phyloP scores from a whole-genome alignment of 2,888 invertebrate species.

The Lithophane leautieri region DNA sequence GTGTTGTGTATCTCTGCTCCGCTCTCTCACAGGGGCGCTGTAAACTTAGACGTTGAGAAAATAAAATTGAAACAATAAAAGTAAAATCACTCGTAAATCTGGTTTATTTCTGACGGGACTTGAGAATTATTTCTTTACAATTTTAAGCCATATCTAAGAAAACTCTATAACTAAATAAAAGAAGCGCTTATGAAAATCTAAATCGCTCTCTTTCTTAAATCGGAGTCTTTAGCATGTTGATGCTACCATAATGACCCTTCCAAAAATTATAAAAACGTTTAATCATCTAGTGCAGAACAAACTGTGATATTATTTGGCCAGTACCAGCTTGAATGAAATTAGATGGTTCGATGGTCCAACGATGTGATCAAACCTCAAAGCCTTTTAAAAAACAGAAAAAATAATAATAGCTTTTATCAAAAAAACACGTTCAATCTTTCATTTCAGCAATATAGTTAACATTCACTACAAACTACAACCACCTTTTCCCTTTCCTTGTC shows the following conservation, averaged over 20 bases:
- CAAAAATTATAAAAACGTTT: background rate
- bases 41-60: constrained; percentile 51
- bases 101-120: constrained; percentile 15
- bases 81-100: constrained; percentile 35
- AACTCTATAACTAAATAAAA: background rate
- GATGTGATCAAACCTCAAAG: background rate
- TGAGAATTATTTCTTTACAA: constrained; percentile 1
- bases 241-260: background rate
- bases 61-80: constrained; percentile 51
- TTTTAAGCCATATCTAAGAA: background rate
- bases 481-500: constrained; percentile 30
- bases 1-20: constrained; percentile 38
- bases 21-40: constrained; percentile 33
- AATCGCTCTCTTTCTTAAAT: too few relatives aligned
- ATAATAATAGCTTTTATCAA: too few relatives aligned
- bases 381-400: background rate
- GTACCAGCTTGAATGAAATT: background rate
- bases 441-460: background rate
- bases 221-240: too few relatives aligned
- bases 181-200: background rate
- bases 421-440: background rate
- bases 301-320: background rate
- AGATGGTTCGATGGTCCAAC: background rate
- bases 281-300: background rate
- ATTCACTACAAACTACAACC: background rate